A percentile compares a stretch with the other conserved stretches of the same genome.
Evolutionary conservation across 1,140 invertebrate species (phyloP).

Genomic region (Rhopalosiphum padi): DNA sequence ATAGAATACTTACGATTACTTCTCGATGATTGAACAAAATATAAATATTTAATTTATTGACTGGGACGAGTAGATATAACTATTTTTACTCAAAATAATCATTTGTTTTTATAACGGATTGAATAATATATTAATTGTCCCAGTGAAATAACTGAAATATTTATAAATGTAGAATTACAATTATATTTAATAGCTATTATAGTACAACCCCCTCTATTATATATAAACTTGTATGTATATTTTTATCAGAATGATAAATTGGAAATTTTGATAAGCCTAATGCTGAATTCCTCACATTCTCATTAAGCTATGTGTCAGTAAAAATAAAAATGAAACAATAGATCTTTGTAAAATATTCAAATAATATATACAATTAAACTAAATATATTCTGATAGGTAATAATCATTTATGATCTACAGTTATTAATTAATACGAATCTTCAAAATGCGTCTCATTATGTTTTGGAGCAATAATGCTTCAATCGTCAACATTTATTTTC

Average conservation of each 20-base stretch:
- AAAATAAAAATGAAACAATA: not conserved
- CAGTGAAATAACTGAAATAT: not conserved
- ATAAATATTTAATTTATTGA: not conserved
- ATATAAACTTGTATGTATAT: not conserved
- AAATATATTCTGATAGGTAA: not conserved
- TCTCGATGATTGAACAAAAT: not conserved
- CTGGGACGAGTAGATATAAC: not conserved
- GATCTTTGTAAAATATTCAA: not conserved
- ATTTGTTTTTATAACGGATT: conserved; percentile 1
- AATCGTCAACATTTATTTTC: too few species aligned
- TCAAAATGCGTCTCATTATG: too few species aligned
- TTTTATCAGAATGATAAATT: conserved; percentile 51
- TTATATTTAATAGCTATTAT: not conserved
- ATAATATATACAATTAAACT: not conserved
- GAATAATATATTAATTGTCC: not conserved
- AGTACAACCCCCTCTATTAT: not conserved
- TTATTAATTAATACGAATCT: not conserved
- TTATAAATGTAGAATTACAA: conserved; percentile 22
- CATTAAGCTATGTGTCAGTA: not conserved
- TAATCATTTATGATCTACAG: not conserved
- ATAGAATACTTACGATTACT: conserved; percentile 9
- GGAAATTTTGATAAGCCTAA: conserved; percentile 24
- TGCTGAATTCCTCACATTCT: conserved; percentile 20
- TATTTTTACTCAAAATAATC: not conserved
- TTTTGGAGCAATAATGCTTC: too few species aligned